These are phyloP conservation scores for Malurus leucopterus DNA, from an alignment of 2,797 vertebrate genomes.

Conservation along the genomic window DNA sequence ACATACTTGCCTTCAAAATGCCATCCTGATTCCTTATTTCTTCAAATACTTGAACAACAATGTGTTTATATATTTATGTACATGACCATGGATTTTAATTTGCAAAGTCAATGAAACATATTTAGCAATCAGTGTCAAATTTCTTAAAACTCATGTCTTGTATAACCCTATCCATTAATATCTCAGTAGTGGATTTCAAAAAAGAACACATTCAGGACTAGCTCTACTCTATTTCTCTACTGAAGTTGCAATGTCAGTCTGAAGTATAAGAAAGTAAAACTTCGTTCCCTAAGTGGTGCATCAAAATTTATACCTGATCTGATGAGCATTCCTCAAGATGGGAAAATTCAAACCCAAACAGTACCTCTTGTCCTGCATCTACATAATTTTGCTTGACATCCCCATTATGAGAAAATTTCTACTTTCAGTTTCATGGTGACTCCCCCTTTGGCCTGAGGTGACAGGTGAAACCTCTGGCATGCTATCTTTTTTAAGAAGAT, in stretches of 20 bases:
- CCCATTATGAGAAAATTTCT: not conserved
- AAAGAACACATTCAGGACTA: not conserved
- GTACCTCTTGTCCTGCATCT: not conserved
- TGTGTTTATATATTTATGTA: not conserved
- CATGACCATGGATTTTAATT: not conserved
- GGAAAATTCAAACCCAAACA: not conserved
- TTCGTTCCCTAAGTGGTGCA: not conserved
- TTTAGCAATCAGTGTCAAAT: not conserved
- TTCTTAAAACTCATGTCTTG: not conserved
- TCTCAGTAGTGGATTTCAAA: not conserved
- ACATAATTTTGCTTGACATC: not conserved
- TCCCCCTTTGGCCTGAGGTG: not conserved
- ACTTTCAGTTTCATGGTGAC: not conserved
- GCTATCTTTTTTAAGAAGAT: not conserved
- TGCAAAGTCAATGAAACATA: not conserved
- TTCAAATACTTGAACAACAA: not conserved
- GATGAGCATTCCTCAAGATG: not conserved
- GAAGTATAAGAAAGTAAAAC: not conserved
- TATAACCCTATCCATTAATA: not conserved
- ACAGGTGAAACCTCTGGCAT: not conserved
- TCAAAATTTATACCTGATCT: not conserved
- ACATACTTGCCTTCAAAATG: not conserved
- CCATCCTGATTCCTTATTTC: not conserved
- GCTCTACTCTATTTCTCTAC: not conserved
- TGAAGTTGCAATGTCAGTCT: not conserved